phyloP scores from a whole-genome alignment of 2,797 vertebrate species.

The Cryptoblepharus egeriae region DNA sequence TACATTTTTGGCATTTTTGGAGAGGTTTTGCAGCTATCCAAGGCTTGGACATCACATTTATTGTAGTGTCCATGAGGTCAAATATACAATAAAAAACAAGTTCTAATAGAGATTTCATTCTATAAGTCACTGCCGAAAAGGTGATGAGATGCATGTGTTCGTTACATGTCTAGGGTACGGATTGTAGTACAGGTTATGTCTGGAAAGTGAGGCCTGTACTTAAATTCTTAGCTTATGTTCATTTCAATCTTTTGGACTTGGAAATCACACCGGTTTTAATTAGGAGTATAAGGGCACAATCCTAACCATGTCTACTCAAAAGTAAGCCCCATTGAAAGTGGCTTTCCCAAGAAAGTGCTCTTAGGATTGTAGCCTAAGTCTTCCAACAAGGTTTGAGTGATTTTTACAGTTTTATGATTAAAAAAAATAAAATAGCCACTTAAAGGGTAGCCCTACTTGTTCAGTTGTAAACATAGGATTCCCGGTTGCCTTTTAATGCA shows the following conservation, averaged over 20 bases:
- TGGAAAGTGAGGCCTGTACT: neutral
- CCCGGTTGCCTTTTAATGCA: too few species aligned
- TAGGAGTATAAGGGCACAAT: neutral
- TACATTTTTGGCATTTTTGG: neutral
- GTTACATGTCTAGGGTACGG: neutral
- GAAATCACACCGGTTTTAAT: neutral
- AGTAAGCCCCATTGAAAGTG: too few species aligned
- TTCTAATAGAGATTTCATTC: neutral
- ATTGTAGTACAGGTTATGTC: neutral
- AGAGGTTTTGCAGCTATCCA: neutral
- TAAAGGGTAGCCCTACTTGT: neutral
- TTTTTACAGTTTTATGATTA: neutral
- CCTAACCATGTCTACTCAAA: too few species aligned
- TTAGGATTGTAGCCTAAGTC: too few species aligned
- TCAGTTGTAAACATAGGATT: too few species aligned
- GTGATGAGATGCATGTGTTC: neutral
- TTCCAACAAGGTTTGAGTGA: neutral
- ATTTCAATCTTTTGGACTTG: neutral
- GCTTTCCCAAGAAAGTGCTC: too few species aligned
- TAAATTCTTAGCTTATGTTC: constrained; percentile 25
- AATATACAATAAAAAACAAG: neutral
- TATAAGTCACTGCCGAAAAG: neutral
- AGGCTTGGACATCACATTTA: neutral
- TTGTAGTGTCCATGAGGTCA: neutral
- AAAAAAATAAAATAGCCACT: neutral